Percentiles rank a stretch among this genome's conserved stretches.
phyloP scores from a whole-genome alignment of 2,888 invertebrate genomes.

The Lithophane ornitopus region DNA sequence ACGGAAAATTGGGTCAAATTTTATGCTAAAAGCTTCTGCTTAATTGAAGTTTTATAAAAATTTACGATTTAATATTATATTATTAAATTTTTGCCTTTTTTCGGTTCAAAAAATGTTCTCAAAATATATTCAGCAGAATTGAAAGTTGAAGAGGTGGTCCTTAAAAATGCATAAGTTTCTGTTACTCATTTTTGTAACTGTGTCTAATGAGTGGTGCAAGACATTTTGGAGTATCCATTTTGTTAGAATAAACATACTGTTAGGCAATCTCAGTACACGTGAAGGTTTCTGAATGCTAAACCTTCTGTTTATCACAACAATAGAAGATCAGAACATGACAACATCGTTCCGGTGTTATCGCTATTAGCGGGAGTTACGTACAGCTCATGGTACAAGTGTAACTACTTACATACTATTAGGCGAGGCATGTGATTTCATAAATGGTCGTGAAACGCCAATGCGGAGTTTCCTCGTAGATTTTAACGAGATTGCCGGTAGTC shows the following conservation, averaged over 20 bases:
- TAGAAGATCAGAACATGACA: conserved; percentile 54
- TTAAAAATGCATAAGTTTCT: conserved; percentile 30
- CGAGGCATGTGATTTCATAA: conserved; percentile 83
- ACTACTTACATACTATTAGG: conserved; percentile 77
- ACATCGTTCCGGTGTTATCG: conserved; percentile 52
- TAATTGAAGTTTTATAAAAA: conserved; percentile 65
- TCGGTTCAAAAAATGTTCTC: conserved; percentile 14
- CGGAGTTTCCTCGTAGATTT: conserved; percentile 85
- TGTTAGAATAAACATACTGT: conserved; percentile 5
- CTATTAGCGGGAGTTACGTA: conserved; percentile 53
- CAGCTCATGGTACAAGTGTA: conserved; percentile 65
- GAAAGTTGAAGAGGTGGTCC: conserved; percentile 15
- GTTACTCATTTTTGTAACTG: conserved; percentile 9
- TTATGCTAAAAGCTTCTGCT: conserved; percentile 64
- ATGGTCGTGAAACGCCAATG: conserved; percentile 78
- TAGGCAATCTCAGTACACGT: conserved; percentile 12
- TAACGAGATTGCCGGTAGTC: conserved; percentile 88
- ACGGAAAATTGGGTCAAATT: conserved; percentile 68
- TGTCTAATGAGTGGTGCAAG: conserved; percentile 8
- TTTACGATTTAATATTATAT: conserved; percentile 61
- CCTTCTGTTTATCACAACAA: conserved; percentile 56
- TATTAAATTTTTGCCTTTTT: conserved; percentile 42
- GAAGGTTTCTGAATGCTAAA: conserved; percentile 33
- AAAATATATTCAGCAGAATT: conserved; percentile 22
- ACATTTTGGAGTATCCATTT: conserved; percentile 4